Conservation (phyloP, 1,140 invertebrate genomes). For the Micrasema longulum region DNA sequence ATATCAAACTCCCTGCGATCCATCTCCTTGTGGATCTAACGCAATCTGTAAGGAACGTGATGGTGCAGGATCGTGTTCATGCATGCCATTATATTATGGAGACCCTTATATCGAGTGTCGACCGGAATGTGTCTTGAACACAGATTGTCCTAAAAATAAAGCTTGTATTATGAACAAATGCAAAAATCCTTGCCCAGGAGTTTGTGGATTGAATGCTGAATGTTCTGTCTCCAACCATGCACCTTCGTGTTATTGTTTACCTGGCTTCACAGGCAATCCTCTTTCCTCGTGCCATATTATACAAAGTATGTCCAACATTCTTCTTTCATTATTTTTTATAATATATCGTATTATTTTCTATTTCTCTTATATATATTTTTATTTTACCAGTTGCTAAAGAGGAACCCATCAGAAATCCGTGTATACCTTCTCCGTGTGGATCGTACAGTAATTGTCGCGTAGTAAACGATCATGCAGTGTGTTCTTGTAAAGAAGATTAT, state of each 20-base stretch:
- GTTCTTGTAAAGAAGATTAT: conserved; percentile 83
- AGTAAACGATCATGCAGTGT: conserved; percentile 79
- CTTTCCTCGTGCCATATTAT: conserved; percentile 69
- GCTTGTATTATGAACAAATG: conserved; percentile 76
- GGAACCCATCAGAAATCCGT: conserved; percentile 74
- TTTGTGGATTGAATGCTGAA: conserved; percentile 74
- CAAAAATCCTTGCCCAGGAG: conserved; percentile 74
- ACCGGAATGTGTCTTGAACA: conserved; percentile 79
- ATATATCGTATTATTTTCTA: conserved; percentile 55
- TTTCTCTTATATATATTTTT: conserved; percentile 50
- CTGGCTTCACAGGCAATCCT: conserved; percentile 80
- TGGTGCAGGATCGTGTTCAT: conserved; percentile 77
- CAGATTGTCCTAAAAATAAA: conserved; percentile 73
- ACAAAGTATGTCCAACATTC: conserved; percentile 28
- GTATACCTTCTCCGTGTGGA: conserved; percentile 84
- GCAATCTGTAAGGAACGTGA: conserved; percentile 82
- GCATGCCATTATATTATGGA: conserved; percentile 77
- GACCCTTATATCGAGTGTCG: conserved; percentile 80
- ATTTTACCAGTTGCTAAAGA: conserved; percentile 66
- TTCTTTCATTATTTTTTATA: background rate
- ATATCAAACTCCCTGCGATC: conserved; percentile 70
- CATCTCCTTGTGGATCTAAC: conserved; percentile 84
- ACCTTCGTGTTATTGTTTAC: conserved; percentile 75
- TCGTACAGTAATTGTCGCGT: conserved; percentile 83
- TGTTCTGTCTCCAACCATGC: conserved; percentile 78